Conservation (phyloP, 2,888 invertebrate species). For the Yponomeuta malinellus region DNA sequence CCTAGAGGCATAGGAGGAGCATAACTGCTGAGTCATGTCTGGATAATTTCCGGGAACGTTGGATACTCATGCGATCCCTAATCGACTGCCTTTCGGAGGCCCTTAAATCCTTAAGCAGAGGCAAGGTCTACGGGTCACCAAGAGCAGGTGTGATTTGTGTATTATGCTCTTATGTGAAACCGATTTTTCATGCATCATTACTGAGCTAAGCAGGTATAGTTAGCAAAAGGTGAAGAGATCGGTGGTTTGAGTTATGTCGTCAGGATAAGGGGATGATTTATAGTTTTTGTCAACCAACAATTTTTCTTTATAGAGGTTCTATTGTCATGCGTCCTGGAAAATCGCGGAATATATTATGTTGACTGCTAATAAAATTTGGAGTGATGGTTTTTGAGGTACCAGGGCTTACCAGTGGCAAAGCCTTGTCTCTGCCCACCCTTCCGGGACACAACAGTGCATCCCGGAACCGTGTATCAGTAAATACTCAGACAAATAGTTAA, state of each 20-base stretch:
- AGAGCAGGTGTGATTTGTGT: not conserved
- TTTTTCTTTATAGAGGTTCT: too few relatives aligned
- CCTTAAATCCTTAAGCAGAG: not conserved
- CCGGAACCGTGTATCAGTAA: too few relatives aligned
- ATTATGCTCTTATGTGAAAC: constrained; percentile 4
- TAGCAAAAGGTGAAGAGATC: not conserved
- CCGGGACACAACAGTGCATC: too few relatives aligned
- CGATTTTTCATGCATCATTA: constrained; percentile 10
- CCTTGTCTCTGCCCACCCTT: too few relatives aligned
- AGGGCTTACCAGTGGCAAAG: too few relatives aligned
- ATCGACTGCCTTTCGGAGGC: not conserved
- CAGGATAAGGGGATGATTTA: not conserved
- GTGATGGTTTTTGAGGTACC: too few relatives aligned
- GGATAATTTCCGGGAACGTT: not conserved
- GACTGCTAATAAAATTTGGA: too few relatives aligned
- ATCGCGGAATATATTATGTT: too few relatives aligned
- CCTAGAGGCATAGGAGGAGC: not conserved
- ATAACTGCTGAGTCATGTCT: not conserved
- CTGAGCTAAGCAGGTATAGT: not conserved
- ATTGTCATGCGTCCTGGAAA: too few relatives aligned
- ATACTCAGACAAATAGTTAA: too few relatives aligned
- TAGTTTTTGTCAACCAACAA: too few relatives aligned
- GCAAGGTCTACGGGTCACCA: not conserved
- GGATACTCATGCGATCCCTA: not conserved
- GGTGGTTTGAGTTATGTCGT: not conserved